Evolutionary conservation across 2,888 invertebrate genomes (phyloP).

Genomic region (Aelia acuminata): DNA sequence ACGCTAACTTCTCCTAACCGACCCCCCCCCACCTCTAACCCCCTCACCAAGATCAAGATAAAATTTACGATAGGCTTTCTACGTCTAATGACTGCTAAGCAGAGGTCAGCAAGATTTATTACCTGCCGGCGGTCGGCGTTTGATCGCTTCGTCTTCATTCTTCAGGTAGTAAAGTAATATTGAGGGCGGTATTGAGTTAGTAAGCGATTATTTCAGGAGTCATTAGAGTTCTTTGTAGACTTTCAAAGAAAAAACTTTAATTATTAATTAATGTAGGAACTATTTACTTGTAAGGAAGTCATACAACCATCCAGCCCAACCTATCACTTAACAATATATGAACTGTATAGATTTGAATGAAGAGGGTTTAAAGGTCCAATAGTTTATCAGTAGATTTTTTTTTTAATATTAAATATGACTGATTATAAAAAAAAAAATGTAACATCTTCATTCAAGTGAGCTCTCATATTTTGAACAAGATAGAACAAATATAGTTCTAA

Average conservation of each 20-base stretch:
- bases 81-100: constrained; percentile 42
- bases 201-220: not conserved
- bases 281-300: no score
- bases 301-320: no score
- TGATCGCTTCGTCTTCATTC: constrained; percentile 37
- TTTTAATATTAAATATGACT: no score
- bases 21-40: not conserved
- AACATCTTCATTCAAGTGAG: no score
- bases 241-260: no score
- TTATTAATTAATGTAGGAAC: no score
- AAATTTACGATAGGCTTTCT: constrained; percentile 50
- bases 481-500: not conserved
- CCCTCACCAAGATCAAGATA: constrained; percentile 11
- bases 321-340: no score
- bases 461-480: not conserved
- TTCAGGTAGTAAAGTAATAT: not conserved
- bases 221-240: not conserved
- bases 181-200: not conserved
- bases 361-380: no score
- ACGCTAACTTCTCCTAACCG: constrained; percentile 40
- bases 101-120: constrained; percentile 47
- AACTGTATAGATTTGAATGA: no score
- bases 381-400: no score
- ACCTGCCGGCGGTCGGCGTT: not conserved
- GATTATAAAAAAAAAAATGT: no score